Evolutionary conservation across 2,888 invertebrate genomes (phyloP).

Genomic region (Phorcus lineatus): DNA sequence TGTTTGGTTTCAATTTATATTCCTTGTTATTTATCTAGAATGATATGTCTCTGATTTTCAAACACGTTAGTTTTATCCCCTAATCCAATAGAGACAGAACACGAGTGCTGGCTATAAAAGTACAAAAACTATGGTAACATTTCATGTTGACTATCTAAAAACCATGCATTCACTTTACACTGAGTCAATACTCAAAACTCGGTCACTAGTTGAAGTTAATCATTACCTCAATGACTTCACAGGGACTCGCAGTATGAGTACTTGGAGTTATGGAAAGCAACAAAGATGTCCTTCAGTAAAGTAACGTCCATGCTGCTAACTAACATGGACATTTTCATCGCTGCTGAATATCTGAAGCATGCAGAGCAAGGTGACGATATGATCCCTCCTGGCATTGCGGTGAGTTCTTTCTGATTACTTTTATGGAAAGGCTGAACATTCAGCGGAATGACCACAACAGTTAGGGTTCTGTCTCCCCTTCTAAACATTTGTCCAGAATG

Average conservation of each 20-base stretch:
- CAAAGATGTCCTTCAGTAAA: slow-evolving; percentile 41
- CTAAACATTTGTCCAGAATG: too few relatives aligned
- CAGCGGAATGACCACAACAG: neutral
- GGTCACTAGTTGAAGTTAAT: neutral
- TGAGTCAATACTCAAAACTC: too few relatives aligned
- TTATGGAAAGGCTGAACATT: neutral
- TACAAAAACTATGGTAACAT: too few relatives aligned
- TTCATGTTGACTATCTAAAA: too few relatives aligned
- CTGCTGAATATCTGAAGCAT: slow-evolving; percentile 46
- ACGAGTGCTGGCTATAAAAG: too few relatives aligned
- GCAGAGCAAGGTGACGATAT: slow-evolving; percentile 32
- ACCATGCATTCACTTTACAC: too few relatives aligned
- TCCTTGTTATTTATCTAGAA: too few relatives aligned
- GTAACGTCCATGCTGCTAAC: slow-evolving; percentile 45
- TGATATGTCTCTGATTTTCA: too few relatives aligned
- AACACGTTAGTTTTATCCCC: too few relatives aligned
- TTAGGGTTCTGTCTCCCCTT: too few relatives aligned
- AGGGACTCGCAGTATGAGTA: slow-evolving; percentile 52
- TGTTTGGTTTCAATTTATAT: too few relatives aligned
- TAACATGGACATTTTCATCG: slow-evolving; percentile 49
- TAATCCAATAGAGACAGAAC: too few relatives aligned
- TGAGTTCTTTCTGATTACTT: slow-evolving; percentile 25
- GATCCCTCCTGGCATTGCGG: slow-evolving; percentile 51
- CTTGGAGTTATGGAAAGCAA: slow-evolving; percentile 56
- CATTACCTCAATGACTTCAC: neutral